phyloP scores from a whole-genome alignment of 2,797 vertebrate species.

The Bradypodion ventrale region DNA sequence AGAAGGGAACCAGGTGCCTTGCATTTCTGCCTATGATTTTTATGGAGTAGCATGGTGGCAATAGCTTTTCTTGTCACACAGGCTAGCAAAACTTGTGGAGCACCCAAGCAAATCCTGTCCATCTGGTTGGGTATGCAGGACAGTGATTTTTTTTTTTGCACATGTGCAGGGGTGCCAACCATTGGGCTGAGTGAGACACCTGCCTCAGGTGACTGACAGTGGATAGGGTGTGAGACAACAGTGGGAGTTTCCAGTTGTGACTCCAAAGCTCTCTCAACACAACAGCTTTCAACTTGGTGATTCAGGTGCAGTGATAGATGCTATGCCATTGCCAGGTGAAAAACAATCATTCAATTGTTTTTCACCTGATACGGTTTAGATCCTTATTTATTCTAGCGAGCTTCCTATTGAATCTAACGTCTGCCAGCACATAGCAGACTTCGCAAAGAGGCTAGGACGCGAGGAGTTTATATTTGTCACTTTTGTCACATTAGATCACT shows the following conservation, averaged over 20 bases:
- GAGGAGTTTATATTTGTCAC: no score
- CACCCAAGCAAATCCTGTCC: background rate
- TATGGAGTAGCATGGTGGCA: constrained; percentile 44
- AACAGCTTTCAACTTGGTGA: no score
- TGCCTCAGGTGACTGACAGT: background rate
- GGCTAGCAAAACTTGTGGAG: background rate
- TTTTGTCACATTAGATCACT: no score
- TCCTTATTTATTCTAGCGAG: no score
- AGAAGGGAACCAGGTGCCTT: constrained; percentile 71
- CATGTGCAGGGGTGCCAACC: background rate
- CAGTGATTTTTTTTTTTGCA: background rate
- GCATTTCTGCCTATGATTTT: constrained; percentile 65
- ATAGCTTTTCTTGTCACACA: constrained; percentile 48
- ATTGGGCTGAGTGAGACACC: background rate
- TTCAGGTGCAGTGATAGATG: background rate
- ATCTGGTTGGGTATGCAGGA: background rate
- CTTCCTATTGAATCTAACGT: no score
- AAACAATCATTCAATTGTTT: no score
- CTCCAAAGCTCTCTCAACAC: background rate
- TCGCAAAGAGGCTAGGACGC: no score
- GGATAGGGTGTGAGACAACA: background rate
- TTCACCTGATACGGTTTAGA: no score
- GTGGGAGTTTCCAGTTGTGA: background rate
- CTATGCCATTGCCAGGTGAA: background rate
- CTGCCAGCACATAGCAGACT: no score